Conservation (phyloP, 2,888 invertebrate genomes). For the Cinara cedri region DNA sequence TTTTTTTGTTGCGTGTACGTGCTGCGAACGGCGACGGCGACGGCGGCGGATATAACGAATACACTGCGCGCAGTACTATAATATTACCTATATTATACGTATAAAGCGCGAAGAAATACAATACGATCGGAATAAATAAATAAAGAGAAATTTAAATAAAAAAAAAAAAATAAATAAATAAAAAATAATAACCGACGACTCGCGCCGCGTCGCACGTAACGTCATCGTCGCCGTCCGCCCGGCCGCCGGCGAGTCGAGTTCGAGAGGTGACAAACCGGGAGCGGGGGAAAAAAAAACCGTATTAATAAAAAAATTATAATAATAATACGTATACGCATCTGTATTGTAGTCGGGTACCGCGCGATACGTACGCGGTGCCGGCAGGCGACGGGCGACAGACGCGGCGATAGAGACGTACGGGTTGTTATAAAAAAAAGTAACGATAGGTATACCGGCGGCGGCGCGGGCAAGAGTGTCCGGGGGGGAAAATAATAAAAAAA, state of each 20-base stretch:
- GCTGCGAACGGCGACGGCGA: no score
- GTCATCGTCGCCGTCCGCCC: not conserved
- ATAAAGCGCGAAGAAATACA: not conserved
- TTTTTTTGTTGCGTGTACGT: no score
- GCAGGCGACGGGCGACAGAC: not conserved
- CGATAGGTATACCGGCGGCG: no score
- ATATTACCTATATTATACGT: no score
- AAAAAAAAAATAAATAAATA: no score
- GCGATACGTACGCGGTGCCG: no score
- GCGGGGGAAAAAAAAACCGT: not conserved
- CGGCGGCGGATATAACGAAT: no score
- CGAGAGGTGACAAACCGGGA: slow-evolving; percentile 20
- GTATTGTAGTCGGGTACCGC: not conserved
- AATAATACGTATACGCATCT: not conserved
- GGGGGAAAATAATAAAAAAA: not conserved
- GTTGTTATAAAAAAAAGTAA: no score
- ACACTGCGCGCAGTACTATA: no score
- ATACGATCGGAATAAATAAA: not conserved
- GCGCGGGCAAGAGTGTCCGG: not conserved
- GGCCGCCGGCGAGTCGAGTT: not conserved
- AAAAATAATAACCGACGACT: no score
- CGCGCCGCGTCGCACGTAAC: no score
- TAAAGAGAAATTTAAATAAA: no score
- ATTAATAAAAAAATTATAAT: not conserved
- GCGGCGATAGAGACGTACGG: not conserved